Conservation (phyloP, 2,113 vertebrate species). For the Chloroceryle aenea region DNA sequence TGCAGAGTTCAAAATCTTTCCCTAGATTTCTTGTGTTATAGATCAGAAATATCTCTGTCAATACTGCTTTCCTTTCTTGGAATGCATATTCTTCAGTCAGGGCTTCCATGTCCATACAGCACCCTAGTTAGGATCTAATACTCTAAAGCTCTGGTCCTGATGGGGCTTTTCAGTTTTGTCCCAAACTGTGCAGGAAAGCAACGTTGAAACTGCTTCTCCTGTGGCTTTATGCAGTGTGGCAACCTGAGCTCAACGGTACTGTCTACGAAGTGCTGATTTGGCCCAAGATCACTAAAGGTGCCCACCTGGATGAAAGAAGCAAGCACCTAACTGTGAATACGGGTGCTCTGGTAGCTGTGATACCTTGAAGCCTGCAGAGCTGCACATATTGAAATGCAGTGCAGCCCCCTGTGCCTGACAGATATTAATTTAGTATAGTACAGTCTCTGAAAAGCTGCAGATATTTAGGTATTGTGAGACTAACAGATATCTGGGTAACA, state of each 20-base stretch:
- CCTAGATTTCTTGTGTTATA: background rate
- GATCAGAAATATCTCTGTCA: background rate
- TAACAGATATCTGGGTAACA: background rate
- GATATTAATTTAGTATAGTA: background rate
- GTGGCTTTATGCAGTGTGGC: background rate
- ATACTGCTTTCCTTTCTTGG: background rate
- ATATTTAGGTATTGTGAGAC: background rate
- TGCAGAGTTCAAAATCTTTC: background rate
- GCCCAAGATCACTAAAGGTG: background rate
- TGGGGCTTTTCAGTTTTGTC: background rate
- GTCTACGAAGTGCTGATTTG: background rate
- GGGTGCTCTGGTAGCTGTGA: background rate
- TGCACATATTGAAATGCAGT: background rate
- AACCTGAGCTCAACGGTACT: fast-evolving
- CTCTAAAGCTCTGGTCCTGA: background rate
- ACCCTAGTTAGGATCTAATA: background rate
- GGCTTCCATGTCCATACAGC: background rate
- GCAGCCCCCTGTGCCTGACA: background rate
- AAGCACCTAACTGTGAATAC: background rate
- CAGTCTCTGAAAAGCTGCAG: background rate
- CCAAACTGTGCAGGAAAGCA: background rate
- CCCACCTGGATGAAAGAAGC: background rate
- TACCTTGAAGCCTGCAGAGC: background rate
- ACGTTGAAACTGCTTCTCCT: background rate
- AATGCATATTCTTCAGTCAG: background rate